Conservation (phyloP, 37 sponge, comb jelly and placozoan species). For the Haliclona indistincta region DNA sequence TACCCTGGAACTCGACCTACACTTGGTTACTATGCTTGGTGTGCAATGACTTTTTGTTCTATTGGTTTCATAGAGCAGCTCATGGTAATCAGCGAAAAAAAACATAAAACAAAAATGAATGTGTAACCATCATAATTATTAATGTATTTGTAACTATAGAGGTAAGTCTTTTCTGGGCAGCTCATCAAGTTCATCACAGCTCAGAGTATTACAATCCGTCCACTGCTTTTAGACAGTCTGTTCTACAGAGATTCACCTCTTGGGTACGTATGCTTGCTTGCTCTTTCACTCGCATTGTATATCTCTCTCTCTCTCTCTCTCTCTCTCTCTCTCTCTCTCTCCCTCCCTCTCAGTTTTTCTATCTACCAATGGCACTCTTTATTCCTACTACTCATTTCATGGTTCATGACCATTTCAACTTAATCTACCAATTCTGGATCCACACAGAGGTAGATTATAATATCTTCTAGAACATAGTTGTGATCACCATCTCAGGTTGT, state of each 20-base stretch:
- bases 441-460: conserved; percentile 88
- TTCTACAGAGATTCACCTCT: conserved; percentile 70
- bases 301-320: neutral
- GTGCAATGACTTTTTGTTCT: conserved; percentile 70
- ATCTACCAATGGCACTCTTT: conserved; percentile 77
- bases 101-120: too few species aligned
- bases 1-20: conserved; percentile 85
- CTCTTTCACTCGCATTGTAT: too few species aligned
- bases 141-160: conserved; percentile 66
- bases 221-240: conserved; percentile 89
- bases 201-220: conserved; percentile 91
- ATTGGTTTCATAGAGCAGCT: conserved; percentile 86
- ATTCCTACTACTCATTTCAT: conserved; percentile 82
- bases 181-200: conserved; percentile 96
- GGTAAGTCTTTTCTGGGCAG: conserved; percentile 85
- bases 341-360: conserved; percentile 65
- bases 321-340: neutral
- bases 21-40: conserved; percentile 90
- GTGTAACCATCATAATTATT: too few species aligned
- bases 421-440: conserved; percentile 97
- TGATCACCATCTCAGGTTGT: conserved; percentile 36
- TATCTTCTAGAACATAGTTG: neutral
- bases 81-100: too few species aligned
- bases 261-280: conserved; percentile 81
- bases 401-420: conserved; percentile 86